These are phyloP conservation scores for Conus canariensis DNA, from an alignment of 2,888 invertebrate species.

Conservation along the genomic window DNA sequence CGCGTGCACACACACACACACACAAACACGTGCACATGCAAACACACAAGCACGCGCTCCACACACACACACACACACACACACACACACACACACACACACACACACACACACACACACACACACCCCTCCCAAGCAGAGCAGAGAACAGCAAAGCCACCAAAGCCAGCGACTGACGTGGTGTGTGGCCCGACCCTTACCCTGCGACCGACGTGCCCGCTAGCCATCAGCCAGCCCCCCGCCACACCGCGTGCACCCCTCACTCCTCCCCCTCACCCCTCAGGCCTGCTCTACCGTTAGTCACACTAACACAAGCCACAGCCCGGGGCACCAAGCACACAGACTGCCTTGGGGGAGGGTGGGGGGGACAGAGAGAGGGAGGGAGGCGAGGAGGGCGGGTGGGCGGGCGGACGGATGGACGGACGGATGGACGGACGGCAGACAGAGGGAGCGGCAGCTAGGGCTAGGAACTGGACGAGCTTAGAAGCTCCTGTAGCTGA, in stretches of 20 bases:
- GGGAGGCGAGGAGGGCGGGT: neutral
- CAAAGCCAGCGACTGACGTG: neutral
- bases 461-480: neutral
- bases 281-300: constrained; percentile 26
- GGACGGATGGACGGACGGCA: constrained; percentile 37
- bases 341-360: neutral
- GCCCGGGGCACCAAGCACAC: neutral
- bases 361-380: constrained; percentile 1
- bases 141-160: neutral
- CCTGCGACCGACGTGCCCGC: neutral
- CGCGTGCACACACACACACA: neutral
- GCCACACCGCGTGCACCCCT: neutral
- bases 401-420: constrained; percentile 16
- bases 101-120: constrained; percentile 1
- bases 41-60: neutral
- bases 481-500: constrained; percentile 40
- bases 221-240: neutral
- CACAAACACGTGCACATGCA: neutral
- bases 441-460: constrained; percentile 26
- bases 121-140: neutral
- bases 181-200: constrained; percentile 43
- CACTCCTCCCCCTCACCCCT: neutral
- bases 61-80: neutral
- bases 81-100: neutral
- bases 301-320: constrained; percentile 1